Evolutionary conservation across 2,797 vertebrate genomes (phyloP).

Genomic region (Schizopygopsis pylzovi): DNA sequence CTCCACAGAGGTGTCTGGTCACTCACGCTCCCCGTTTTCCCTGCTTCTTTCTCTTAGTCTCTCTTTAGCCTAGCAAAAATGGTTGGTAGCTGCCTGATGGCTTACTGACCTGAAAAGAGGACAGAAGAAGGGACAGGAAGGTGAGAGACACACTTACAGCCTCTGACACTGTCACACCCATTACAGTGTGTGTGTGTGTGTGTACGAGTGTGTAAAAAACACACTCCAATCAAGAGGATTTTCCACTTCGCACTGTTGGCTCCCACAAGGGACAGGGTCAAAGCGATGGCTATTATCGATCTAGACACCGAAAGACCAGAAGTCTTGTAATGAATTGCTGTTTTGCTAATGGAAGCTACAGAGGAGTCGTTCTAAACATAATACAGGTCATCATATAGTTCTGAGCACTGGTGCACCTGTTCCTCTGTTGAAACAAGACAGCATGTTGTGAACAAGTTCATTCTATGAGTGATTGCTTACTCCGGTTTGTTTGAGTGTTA

Average conservation of each 20-base stretch:
- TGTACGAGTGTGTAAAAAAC: conserved; percentile 73
- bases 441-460: conserved; percentile 24
- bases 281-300: conserved; percentile 58
- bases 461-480: conserved; percentile 26
- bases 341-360: conserved; percentile 64
- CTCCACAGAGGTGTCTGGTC: conserved; percentile 70
- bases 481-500: conserved; percentile 26
- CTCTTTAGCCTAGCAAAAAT: conserved; percentile 42
- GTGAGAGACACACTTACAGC: conserved; percentile 52
- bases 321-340: conserved; percentile 69
- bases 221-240: conserved; percentile 80
- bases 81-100: not conserved
- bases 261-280: conserved; percentile 81
- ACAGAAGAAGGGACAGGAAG: conserved; percentile 46
- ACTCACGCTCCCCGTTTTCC: conserved; percentile 42
- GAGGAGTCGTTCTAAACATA: conserved; percentile 56
- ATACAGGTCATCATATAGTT: conserved; percentile 4
- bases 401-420: not conserved
- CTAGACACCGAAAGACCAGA: conserved; percentile 68
- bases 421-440: conserved; percentile 19
- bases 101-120: conserved; percentile 45
- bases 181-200: conserved; percentile 21
- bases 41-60: conserved; percentile 32
- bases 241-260: conserved; percentile 81
- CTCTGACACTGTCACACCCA: conserved; percentile 44